Base-by-base conservation (phyloP, 1,140 invertebrate genomes). In the Trialeurodes vaporariorum region DNA sequence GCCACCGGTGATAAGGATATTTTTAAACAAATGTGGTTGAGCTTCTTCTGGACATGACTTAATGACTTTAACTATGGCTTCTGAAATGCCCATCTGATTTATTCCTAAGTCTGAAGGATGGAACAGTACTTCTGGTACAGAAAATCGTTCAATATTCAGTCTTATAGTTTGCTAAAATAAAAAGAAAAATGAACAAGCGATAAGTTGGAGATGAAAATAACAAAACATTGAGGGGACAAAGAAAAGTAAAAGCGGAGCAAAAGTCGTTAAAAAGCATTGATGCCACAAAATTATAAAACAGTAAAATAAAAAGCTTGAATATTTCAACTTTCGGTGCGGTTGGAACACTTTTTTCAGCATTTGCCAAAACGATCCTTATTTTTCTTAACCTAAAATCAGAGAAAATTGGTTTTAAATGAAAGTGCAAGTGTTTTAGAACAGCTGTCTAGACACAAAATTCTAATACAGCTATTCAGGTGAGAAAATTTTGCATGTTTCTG, bases 41-140 rank as follows among this genome's bases (percentile, higher is more conserved):
- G 90, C 84, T 75, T 92, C 86, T 79, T 87, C 83, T 0, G 90
- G 86, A 73, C 91, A 91, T 0, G 79, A 74, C 70, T 86, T 82
- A 9, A 96, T 84, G 12, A 85, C 84, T 73, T 92, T 81, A 34
- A 90, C 84, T 61, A 98, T 87, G 17, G 91, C 88, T 82, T 99
- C 96, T 0, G 90, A 81, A 70, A 99, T 90, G 5, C 97, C 98
- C 86, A 96, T 94, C 79, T 96, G 91, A 61, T 87, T 83, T 63
- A 99, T 92, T 1, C 94, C 94, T 65, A 99, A 88, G 81, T 98
- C 95, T 0, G 91, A 93, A 0, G 98, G 97, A 77, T 91, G 85
- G 77, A 99, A 98, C 11, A 99, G 79, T 23, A 98, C 80, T 81
- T 99, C 97, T 0, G 98, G 96, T 61, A 98, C 88, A 0, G 89